These are phyloP conservation scores for Orgyia antiqua DNA, from an alignment of 2,888 invertebrate species.

Conservation along the genomic window DNA sequence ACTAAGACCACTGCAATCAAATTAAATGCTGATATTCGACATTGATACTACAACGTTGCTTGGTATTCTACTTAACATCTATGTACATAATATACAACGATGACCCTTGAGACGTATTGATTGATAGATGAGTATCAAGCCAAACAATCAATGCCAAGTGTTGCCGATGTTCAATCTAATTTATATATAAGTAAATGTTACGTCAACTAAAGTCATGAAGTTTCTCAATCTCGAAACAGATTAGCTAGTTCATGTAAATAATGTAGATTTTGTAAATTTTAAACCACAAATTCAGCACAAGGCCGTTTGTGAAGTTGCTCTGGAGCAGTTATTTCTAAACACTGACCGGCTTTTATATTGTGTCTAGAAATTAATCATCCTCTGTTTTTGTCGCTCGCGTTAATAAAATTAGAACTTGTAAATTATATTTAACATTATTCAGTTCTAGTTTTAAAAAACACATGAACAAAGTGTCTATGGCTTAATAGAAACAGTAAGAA, in stretches of 20 bases:
- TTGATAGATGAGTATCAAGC: slow-evolving; percentile 18
- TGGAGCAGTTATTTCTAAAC: slow-evolving; percentile 40
- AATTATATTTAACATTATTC: too few species aligned
- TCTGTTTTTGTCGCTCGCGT: too few species aligned
- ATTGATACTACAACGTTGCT: too few species aligned
- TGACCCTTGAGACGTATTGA: slow-evolving; percentile 2
- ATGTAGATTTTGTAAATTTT: slow-evolving; percentile 22
- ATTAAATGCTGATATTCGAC: too few species aligned
- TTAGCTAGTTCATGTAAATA: slow-evolving; percentile 4
- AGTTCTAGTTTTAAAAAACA: too few species aligned
- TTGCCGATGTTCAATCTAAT: slow-evolving; percentile 16
- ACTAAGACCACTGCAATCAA: too few species aligned
- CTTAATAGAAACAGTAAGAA: too few species aligned
- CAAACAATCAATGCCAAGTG: slow-evolving; percentile 27
- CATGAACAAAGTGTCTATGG: too few species aligned
- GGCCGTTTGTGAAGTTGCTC: slow-evolving; percentile 34
- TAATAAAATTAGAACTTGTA: too few species aligned
- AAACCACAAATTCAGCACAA: slow-evolving; percentile 44
- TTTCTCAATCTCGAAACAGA: slow-evolving; percentile 11
- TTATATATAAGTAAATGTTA: slow-evolving; percentile 1
- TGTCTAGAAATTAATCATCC: slow-evolving; percentile 35
- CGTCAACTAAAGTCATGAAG: slow-evolving; percentile 4
- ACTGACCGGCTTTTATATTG: slow-evolving; percentile 31
- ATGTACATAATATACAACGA: too few species aligned
- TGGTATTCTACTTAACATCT: too few species aligned